A percentile compares a stretch with the other conserved stretches of the same genome.
Evolutionary conservation across 2,888 invertebrate species (phyloP).

Genomic region (Himalopsyche tibetana): DNA sequence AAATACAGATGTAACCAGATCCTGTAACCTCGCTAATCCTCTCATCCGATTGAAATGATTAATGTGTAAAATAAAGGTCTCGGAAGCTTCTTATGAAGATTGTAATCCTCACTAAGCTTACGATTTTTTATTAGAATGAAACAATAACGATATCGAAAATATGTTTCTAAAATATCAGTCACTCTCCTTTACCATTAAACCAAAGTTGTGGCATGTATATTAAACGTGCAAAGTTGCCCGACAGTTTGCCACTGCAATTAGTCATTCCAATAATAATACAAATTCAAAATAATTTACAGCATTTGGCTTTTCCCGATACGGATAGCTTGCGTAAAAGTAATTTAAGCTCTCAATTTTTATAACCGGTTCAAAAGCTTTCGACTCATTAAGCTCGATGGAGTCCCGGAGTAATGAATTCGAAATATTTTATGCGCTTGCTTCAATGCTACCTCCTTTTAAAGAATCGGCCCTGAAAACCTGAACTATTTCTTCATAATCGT

Average conservation of each 20-base stretch:
- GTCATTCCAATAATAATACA: constrained; percentile 31
- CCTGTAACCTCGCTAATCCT: too few relatives aligned
- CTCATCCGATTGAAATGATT: too few relatives aligned
- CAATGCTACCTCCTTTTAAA: constrained; percentile 38
- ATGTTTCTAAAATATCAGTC: not conserved
- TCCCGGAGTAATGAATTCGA: constrained; percentile 24
- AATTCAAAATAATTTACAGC: constrained; percentile 31
- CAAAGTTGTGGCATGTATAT: not conserved
- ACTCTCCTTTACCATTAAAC: not conserved
- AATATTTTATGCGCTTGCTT: constrained; percentile 16
- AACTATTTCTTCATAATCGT: constrained; percentile 36
- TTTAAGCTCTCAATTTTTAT: constrained; percentile 17
- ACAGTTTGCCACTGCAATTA: constrained; percentile 27
- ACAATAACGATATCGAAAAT: too few relatives aligned
- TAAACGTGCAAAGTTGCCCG: not conserved
- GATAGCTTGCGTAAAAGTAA: constrained; percentile 27
- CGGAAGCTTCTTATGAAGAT: too few relatives aligned
- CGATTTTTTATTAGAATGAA: too few relatives aligned
- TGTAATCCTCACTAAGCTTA: too few relatives aligned
- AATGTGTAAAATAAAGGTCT: too few relatives aligned
- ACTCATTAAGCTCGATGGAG: constrained; percentile 34
- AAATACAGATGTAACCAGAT: too few relatives aligned
- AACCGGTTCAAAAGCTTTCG: constrained; percentile 38
- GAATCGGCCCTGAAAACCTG: constrained; percentile 38
- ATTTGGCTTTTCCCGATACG: constrained; percentile 32